phyloP scores from a whole-genome alignment of 2,113 vertebrate genomes.

The Cololabis saira region DNA sequence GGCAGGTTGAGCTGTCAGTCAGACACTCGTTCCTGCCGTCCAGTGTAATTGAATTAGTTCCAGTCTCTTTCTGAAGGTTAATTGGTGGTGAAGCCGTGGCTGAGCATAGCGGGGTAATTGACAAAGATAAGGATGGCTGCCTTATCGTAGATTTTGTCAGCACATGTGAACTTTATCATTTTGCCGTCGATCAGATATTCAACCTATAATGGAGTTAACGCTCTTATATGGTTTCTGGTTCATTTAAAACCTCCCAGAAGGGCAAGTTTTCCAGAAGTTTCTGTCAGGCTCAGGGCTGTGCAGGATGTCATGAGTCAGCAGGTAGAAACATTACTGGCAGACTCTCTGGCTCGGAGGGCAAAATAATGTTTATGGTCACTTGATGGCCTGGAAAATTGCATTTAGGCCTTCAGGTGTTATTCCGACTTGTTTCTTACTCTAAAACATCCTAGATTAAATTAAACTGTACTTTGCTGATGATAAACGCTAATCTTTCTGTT shows the following conservation, averaged over 20 bases:
- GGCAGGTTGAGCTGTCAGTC: conserved; percentile 63
- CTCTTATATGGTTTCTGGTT: background rate
- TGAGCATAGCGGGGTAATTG: conserved; percentile 43
- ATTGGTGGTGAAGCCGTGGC: conserved; percentile 58
- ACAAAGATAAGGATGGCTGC: conserved; percentile 50
- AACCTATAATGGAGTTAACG: conserved; percentile 9
- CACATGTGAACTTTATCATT: conserved; percentile 34
- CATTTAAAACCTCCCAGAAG: conserved; percentile 19
- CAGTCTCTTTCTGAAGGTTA: conserved; percentile 69
- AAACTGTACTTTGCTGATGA: conserved; percentile 58
- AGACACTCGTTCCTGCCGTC: conserved; percentile 24
- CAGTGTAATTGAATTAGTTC: conserved; percentile 66
- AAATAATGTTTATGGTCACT: conserved; percentile 78
- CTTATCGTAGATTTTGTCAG: conserved; percentile 43
- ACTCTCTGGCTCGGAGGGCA: conserved; percentile 63
- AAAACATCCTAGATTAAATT: conserved; percentile 73
- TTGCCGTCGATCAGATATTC: conserved; percentile 18
- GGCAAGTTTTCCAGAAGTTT: conserved; percentile 23
- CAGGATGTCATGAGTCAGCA: conserved; percentile 66
- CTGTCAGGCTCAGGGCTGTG: conserved; percentile 10
- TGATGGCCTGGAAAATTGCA: conserved; percentile 84
- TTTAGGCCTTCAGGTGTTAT: conserved; percentile 82
- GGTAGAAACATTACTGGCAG: conserved; percentile 54
- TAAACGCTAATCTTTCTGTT: conserved; percentile 52
- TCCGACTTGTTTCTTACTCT: conserved; percentile 69